Conservation (phyloP, 1,140 invertebrate species). For the Pogonus chalceus region DNA sequence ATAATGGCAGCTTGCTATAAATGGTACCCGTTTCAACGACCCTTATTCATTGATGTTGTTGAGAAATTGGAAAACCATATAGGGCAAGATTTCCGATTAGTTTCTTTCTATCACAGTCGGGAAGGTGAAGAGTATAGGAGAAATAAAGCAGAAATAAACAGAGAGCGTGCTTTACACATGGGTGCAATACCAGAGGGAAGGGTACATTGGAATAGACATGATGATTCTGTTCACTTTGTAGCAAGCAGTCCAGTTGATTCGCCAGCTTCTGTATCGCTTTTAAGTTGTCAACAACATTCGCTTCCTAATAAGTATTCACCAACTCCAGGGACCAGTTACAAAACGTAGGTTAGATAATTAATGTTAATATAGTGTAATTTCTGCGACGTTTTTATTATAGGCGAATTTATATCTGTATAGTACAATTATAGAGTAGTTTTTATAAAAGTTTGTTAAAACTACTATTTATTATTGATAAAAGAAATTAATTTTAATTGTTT, state of each 20-base stretch:
- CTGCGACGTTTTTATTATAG: too few relatives aligned
- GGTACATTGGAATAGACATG: not conserved
- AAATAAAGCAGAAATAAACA: conserved; percentile 9
- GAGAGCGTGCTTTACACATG: not conserved
- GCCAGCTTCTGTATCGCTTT: not conserved
- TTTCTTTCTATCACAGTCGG: conserved; percentile 67
- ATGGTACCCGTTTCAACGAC: conserved; percentile 46
- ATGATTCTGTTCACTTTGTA: not conserved
- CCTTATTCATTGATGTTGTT: conserved; percentile 75
- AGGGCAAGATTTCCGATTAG: conserved; percentile 50
- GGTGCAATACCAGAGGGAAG: not conserved
- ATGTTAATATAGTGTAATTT: too few relatives aligned
- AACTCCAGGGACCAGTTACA: not conserved
- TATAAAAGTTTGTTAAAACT: too few relatives aligned
- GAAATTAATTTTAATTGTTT: too few relatives aligned
- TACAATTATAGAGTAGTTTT: too few relatives aligned
- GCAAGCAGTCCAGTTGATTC: not conserved
- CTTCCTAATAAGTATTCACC: not conserved
- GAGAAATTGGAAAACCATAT: conserved; percentile 44
- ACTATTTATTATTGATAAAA: too few relatives aligned
- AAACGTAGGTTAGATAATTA: too few relatives aligned
- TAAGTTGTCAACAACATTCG: not conserved
- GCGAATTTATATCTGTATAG: too few relatives aligned
- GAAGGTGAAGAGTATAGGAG: conserved; percentile 43
- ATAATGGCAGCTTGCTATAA: conserved; percentile 40